Conservation (phyloP, 1,140 invertebrate species). For the Drosophila busckii region DNA sequence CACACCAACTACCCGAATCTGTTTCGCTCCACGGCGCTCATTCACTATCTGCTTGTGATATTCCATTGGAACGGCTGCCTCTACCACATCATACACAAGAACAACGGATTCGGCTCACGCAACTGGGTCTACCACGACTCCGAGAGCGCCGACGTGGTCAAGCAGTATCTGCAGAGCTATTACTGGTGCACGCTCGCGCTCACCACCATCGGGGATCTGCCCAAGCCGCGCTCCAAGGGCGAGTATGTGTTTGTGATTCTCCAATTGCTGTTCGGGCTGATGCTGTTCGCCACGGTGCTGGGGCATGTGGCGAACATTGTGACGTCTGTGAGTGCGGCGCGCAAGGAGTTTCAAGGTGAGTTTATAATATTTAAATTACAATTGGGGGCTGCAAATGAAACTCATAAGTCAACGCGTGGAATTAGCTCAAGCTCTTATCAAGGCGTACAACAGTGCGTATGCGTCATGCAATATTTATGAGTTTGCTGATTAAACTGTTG, state of each 20-base stretch:
- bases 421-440: constrained; percentile 20
- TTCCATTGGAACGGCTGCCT: constrained; percentile 99
- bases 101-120: constrained; percentile 94
- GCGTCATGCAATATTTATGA: constrained; percentile 33
- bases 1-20: constrained; percentile 99
- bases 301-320: constrained; percentile 97
- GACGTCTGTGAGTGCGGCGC: constrained; percentile 94
- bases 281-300: constrained; percentile 94
- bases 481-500: constrained; percentile 42
- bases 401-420: too few relatives aligned
- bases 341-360: constrained; percentile 97
- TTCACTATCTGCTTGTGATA: constrained; percentile 98
- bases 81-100: constrained; percentile 97
- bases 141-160: constrained; percentile 91
- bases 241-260: constrained; percentile 95
- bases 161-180: constrained; percentile 97
- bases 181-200: constrained; percentile 98
- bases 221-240: constrained; percentile 90
- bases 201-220: constrained; percentile 92
- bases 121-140: constrained; percentile 93
- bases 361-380: neutral
- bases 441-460: neutral
- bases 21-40: constrained; percentile 94
- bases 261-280: constrained; percentile 92
- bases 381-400: too few relatives aligned